These are phyloP conservation scores for Caenorhabditis elegans DNA, from an alignment of 1,140 invertebrate genomes.

Conservation along the genomic window DNA sequence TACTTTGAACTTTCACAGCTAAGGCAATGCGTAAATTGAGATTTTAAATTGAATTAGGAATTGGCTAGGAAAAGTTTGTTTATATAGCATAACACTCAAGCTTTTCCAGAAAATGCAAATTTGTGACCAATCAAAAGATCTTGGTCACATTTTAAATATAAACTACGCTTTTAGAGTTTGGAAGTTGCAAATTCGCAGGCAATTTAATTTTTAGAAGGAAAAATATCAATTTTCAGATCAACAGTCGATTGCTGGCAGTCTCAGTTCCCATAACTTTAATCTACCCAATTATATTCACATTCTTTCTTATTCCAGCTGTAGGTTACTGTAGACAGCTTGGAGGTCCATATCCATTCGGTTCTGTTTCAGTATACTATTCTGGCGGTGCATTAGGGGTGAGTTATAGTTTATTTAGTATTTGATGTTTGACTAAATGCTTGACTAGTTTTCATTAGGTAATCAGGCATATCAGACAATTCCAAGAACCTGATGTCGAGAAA, in stretches of 20 bases:
- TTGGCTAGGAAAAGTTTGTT: not conserved
- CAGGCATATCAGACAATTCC: too few relatives aligned
- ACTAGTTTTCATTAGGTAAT: too few relatives aligned
- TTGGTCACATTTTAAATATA: too few relatives aligned
- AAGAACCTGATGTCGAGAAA: not conserved
- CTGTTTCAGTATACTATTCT: not conserved
- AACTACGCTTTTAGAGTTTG: not conserved
- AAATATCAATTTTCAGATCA: not conserved
- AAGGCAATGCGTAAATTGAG: not conserved
- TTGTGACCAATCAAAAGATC: too few relatives aligned
- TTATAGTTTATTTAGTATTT: not conserved
- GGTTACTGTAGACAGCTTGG: slow-evolving; percentile 20
- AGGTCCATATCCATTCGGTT: not conserved
- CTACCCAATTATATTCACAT: not conserved
- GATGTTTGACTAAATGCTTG: too few relatives aligned
- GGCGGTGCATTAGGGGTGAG: slow-evolving; percentile 5
- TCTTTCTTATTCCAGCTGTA: not conserved
- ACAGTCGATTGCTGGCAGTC: not conserved
- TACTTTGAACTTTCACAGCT: not conserved
- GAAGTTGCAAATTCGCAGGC: not conserved
- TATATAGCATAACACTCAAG: too few relatives aligned
- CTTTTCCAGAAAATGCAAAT: too few relatives aligned
- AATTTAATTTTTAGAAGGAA: too few relatives aligned
- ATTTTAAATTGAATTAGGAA: not conserved
- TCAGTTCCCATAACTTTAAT: not conserved